Percentiles rank a stretch among this genome's conserved stretches.
These are phyloP conservation scores for Macquaria australasica DNA, from an alignment of 2,113 vertebrate genomes.

Conservation along the genomic window DNA sequence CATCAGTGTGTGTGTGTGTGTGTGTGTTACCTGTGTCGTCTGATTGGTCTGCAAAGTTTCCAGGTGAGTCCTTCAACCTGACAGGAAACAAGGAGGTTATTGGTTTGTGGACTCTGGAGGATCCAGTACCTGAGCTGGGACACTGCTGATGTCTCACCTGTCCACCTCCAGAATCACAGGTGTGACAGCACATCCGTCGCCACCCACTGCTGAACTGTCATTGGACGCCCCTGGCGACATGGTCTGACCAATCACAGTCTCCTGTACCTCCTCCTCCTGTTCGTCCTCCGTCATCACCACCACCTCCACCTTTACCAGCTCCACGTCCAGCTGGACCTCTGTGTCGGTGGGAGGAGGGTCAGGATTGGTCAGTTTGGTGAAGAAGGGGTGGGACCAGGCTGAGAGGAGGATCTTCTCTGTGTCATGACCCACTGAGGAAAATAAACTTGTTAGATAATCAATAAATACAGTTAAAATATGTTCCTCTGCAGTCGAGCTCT, in stretches of 20 bases:
- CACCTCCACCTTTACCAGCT: conserved; percentile 66
- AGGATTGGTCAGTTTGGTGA: conserved; percentile 43
- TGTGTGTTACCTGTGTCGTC: conserved; percentile 33
- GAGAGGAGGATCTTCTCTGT: conserved; percentile 63
- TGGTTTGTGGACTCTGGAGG: background rate
- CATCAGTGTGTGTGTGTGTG: background rate
- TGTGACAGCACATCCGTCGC: background rate
- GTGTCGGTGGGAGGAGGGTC: background rate
- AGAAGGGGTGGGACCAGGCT: conserved; percentile 66
- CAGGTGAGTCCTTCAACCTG: conserved; percentile 54
- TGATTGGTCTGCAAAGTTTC: conserved; percentile 24
- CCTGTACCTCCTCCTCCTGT: conserved; percentile 32
- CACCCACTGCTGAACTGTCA: conserved; percentile 1
- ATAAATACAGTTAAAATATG: background rate
- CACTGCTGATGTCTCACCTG: conserved; percentile 50
- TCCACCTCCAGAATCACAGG: conserved; percentile 5
- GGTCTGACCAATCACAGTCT: conserved; percentile 25
- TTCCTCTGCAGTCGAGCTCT: background rate
- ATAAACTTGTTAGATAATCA: background rate
- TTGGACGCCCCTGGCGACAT: background rate
- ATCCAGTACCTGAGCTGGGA: background rate
- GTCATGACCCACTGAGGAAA: conserved; percentile 45
- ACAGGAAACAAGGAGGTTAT: background rate
- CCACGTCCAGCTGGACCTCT: conserved; percentile 16
- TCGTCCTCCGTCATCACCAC: conserved; percentile 52